Evolutionary conservation across 1,140 invertebrate genomes (phyloP).

Genomic region (Saxidomus purpurata): DNA sequence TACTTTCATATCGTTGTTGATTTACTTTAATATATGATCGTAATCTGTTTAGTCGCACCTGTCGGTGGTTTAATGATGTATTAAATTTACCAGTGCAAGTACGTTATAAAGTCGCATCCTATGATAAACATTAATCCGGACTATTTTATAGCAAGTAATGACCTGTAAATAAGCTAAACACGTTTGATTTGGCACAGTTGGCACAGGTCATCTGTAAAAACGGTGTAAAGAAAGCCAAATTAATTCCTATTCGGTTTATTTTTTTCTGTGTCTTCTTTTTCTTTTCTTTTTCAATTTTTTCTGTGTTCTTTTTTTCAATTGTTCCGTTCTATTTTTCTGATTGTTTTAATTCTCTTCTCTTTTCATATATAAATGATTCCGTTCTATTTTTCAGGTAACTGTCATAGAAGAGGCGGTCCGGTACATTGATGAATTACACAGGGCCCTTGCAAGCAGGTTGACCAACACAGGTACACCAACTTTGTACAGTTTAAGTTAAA

Average conservation of each 20-base stretch:
- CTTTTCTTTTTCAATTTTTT: background rate
- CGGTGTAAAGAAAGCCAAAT: too few relatives aligned
- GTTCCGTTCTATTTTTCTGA: too few relatives aligned
- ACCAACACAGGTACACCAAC: conserved; percentile 27
- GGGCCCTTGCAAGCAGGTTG: conserved; percentile 54
- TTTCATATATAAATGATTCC: too few relatives aligned
- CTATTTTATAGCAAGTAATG: background rate
- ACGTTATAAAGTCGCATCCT: background rate
- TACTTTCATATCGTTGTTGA: background rate
- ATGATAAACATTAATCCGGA: too few relatives aligned
- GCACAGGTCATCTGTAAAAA: too few relatives aligned
- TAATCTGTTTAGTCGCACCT: conserved; percentile 15
- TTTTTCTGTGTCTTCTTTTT: too few relatives aligned
- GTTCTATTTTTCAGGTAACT: conserved; percentile 58
- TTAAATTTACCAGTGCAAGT: conserved; percentile 1
- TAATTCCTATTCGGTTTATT: too few relatives aligned
- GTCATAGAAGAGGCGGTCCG: conserved; percentile 68
- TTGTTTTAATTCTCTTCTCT: too few relatives aligned
- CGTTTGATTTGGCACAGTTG: background rate
- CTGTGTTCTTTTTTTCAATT: background rate
- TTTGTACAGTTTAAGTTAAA: background rate
- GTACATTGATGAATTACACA: conserved; percentile 69
- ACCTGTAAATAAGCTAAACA: background rate
- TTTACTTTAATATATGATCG: background rate
- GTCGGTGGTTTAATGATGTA: background rate